A percentile compares a stretch with the other conserved stretches of the same genome.
Evolutionary conservation across 2,113 vertebrate species (phyloP).

Genomic region (Myrmecophaga tridactyla): DNA sequence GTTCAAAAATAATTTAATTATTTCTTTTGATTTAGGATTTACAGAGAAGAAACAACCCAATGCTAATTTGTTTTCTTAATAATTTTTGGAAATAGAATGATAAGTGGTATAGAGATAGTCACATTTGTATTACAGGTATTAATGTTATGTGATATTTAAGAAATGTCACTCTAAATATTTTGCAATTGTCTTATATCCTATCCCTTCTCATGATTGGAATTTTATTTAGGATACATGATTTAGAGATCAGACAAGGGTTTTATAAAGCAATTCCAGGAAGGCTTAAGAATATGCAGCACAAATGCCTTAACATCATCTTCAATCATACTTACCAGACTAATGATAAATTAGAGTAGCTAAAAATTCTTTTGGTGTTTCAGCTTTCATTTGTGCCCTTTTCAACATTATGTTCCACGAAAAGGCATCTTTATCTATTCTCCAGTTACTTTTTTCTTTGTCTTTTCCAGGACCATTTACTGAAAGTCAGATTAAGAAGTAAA

Average conservation of each 20-base stretch:
- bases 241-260: slow-evolving; percentile 1
- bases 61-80: slow-evolving; percentile 6
- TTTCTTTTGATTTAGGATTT: slow-evolving; percentile 27
- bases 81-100: slow-evolving; percentile 8
- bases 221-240: slow-evolving; percentile 27
- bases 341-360: slow-evolving; percentile 44
- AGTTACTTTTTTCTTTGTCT: background rate
- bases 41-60: background rate
- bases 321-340: background rate
- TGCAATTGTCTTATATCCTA: slow-evolving; percentile 13
- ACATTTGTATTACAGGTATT: slow-evolving; percentile 9
- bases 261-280: background rate
- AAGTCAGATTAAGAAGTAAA: background rate
- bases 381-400: slow-evolving; percentile 40
- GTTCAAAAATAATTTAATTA: slow-evolving; percentile 13
- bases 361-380: background rate
- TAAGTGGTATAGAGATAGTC: slow-evolving; percentile 13
- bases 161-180: background rate
- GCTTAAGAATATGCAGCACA: background rate
- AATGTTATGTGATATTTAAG: background rate
- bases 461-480: background rate
- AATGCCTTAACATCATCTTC: background rate
- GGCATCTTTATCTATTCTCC: background rate
- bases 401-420: background rate
- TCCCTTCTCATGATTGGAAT: background rate